Base-by-base conservation (phyloP, 2,797 vertebrate species). In the Petrocephalus schoutedeni region DNA sequence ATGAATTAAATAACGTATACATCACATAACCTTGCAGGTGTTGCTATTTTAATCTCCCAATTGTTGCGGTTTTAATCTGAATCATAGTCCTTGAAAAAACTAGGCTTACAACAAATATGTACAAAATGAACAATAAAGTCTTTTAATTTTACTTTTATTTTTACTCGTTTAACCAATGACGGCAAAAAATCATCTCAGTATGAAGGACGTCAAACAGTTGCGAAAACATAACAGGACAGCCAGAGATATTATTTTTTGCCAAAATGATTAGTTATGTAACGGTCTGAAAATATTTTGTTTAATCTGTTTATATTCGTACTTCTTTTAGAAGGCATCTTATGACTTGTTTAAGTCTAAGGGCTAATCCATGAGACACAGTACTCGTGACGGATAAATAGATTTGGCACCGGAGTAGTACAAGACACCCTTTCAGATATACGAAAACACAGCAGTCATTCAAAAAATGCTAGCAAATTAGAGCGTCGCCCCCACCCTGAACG, bases 311-410 rank as follows among this genome's bases (percentile, higher is more conserved):
- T 86, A 58, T n/a, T 49, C 49, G 23, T 77, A 80, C 4, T 54
- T 88, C 88, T 91, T 90, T 93, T 93, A 94, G 94, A 95, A 93
- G 91, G 89, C 84, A 93, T 96, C 95, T 95, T 90, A 93, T 96
- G 96, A 96, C 95, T 94, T 87, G 87, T 87, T 92, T 84, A 88
- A 91, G 91, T 94, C 93, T 94, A 61, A 86, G 89, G 93, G 92
- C 93, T 96, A 96, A 96, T 95, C 92, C 94, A 93, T 89, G 93
- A 94, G 95, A 95, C 95, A 94, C 95, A 91, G 93, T 90, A 90
- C 94, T 95, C 96, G 96, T 96, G 96, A 96, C 92, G 87, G 92
- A 93, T 95, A 96, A 96, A 91, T 95, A 93, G 94, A 95, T 96
- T 95, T 96, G 92, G 91, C 92, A 92, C 93, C 92, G 89, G 90